These are phyloP conservation scores for Erynnis tages DNA, from an alignment of 2,888 invertebrate genomes.

Conservation along the genomic window DNA sequence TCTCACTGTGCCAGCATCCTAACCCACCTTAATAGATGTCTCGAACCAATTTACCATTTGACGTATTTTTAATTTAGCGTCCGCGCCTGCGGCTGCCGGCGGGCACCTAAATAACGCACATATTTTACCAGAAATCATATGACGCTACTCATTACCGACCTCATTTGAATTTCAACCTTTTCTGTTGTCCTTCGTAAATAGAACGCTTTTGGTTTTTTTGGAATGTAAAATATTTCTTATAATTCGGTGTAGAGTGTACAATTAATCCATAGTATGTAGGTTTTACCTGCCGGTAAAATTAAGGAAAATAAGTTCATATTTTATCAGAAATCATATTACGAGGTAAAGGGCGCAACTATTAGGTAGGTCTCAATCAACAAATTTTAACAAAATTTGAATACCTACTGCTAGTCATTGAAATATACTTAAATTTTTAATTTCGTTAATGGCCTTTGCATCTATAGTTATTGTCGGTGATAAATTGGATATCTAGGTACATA, in stretches of 20 bases:
- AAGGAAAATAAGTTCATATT: no score
- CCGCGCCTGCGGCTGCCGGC: constrained; percentile 76
- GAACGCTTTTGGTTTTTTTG: constrained; percentile 3
- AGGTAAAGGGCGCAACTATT: no score
- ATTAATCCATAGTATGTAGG: background rate
- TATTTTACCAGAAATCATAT: constrained; percentile 64
- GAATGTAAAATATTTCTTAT: background rate
- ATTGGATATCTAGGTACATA: no score
- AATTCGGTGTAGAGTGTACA: no score
- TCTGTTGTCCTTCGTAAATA: constrained; percentile 17
- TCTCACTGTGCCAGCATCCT: constrained; percentile 46
- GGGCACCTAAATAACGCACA: constrained; percentile 50
- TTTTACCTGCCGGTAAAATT: no score
- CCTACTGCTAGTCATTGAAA: no score
- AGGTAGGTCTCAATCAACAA: no score
- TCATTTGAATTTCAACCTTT: constrained; percentile 56
- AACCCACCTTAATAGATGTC: constrained; percentile 78
- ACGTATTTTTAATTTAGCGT: constrained; percentile 81
- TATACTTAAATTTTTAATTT: no score
- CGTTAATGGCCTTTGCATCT: no score
- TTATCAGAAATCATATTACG: no score
- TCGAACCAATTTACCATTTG: constrained; percentile 81
- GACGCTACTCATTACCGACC: constrained; percentile 68
- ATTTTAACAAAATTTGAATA: no score
- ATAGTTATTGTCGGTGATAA: no score